Evolutionary conservation across 2,888 invertebrate genomes (phyloP).

Genomic region (Caenorhabditis sp.): DNA sequence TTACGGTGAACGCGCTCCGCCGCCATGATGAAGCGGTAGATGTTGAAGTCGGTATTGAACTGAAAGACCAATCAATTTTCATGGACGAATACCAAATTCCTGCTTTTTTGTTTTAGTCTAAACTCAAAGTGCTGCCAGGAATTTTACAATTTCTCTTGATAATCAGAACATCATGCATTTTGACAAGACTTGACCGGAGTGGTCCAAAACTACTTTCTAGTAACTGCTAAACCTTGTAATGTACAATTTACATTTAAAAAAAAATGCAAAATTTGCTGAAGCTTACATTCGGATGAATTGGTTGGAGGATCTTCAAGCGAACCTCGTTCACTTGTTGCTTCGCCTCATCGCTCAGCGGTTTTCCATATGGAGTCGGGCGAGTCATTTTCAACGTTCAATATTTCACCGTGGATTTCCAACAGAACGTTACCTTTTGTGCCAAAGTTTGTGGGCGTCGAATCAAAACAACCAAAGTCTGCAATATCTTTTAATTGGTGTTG

Average conservation of each 20-base stretch:
- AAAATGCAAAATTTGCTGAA: background rate
- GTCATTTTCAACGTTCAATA: constrained; percentile 13
- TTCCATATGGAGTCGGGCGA: constrained; percentile 68
- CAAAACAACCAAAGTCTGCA: too few relatives aligned
- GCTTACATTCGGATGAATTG: constrained; percentile 75
- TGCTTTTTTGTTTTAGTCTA: too few relatives aligned
- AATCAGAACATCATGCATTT: too few relatives aligned
- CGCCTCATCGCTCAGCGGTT: constrained; percentile 71
- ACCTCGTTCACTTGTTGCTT: constrained; percentile 73
- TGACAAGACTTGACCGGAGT: too few relatives aligned
- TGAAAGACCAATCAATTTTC: constrained; percentile 56
- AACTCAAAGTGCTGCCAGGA: too few relatives aligned
- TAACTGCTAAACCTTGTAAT: too few relatives aligned
- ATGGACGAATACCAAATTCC: too few relatives aligned
- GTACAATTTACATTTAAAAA: too few relatives aligned
- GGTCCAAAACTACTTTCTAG: too few relatives aligned
- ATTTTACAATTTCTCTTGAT: too few relatives aligned
- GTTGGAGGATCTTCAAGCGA: constrained; percentile 68
- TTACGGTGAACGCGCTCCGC: constrained; percentile 71
- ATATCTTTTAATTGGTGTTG: background rate
- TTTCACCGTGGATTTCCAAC: background rate
- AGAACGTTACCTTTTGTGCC: too few relatives aligned
- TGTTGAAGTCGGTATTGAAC: constrained; percentile 79
- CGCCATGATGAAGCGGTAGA: constrained; percentile 77
- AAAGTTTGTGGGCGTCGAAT: background rate